A percentile compares a stretch with the other conserved stretches of the same genome.
Conservation (phyloP, 2,113 vertebrate species). For the Seriola aureovittata region DNA sequence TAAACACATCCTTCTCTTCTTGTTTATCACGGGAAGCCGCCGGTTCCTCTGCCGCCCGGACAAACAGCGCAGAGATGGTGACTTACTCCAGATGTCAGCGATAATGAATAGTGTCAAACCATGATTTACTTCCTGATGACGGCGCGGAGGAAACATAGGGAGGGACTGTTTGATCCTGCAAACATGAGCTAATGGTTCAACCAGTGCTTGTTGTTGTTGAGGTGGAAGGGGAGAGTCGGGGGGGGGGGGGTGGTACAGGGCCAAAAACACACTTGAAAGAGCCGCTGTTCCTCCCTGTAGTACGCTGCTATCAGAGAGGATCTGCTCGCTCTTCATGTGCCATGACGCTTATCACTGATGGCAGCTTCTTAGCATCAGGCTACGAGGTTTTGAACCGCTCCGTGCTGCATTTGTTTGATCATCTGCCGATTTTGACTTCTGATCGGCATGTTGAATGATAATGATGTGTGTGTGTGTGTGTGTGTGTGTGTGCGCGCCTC, state of each 20-base stretch:
- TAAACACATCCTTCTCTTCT: conserved; percentile 47
- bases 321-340: conserved; percentile 51
- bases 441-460: conserved; percentile 51
- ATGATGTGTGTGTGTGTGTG: conserved; percentile 50
- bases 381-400: conserved; percentile 55
- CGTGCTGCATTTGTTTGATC: conserved; percentile 68
- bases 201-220: background rate
- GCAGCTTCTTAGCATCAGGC: conserved; percentile 51
- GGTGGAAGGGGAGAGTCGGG: background rate
- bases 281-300: background rate
- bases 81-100: conserved; percentile 64
- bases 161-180: conserved; percentile 70
- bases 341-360: conserved; percentile 58
- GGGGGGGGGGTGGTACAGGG: background rate
- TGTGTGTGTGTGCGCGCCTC: background rate
- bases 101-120: conserved; percentile 46
- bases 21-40: conserved; percentile 14
- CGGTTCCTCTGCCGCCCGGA: background rate
- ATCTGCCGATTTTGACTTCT: conserved; percentile 46
- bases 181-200: conserved; percentile 57
- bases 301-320: conserved; percentile 37
- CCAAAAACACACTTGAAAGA: conserved; percentile 55
- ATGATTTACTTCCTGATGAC: conserved; percentile 33
- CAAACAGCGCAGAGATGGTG: conserved; percentile 39
- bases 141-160: conserved; percentile 53